Percentiles rank a stretch among this genome's conserved stretches.
These are phyloP conservation scores for Microplitis demolitor DNA, from an alignment of 1,140 invertebrate genomes.

Conservation along the genomic window DNA sequence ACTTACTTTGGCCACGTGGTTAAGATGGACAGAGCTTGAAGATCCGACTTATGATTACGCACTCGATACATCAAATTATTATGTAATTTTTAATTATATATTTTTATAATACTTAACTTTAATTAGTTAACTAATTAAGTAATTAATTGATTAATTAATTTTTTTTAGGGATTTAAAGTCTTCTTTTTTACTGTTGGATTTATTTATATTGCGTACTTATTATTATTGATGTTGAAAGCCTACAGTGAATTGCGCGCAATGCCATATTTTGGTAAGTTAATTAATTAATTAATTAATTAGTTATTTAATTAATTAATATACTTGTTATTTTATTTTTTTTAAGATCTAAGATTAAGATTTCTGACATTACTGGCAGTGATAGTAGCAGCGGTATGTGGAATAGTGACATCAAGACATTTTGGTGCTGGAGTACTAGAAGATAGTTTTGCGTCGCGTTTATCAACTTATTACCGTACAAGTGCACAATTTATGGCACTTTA, in stretches of 20 bases:
- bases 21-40: slow-evolving; percentile 84
- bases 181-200: slow-evolving; percentile 87
- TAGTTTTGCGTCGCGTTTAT: slow-evolving; percentile 88
- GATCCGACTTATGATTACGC: slow-evolving; percentile 94
- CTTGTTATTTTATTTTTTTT: neutral
- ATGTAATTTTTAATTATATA: slow-evolving; percentile 66
- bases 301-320: neutral
- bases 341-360: slow-evolving; percentile 92
- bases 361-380: slow-evolving; percentile 85
- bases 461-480: slow-evolving; percentile 86
- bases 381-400: slow-evolving; percentile 77
- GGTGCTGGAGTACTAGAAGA: slow-evolving; percentile 89
- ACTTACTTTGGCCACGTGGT: slow-evolving; percentile 85
- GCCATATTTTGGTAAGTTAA: slow-evolving; percentile 88
- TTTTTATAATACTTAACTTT: neutral
- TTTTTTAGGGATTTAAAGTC: slow-evolving; percentile 78
- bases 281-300: slow-evolving; percentile 13
- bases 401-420: slow-evolving; percentile 82
- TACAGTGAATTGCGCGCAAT: slow-evolving; percentile 94
- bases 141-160: slow-evolving; percentile 20
- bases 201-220: slow-evolving; percentile 84
- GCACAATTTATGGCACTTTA: slow-evolving; percentile 95
- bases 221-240: slow-evolving; percentile 83
- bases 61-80: slow-evolving; percentile 85
- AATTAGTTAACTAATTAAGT: neutral